Evolutionary conservation across 2,888 invertebrate genomes (phyloP).

Genomic region (Drosophila nr. perissopoda): DNA sequence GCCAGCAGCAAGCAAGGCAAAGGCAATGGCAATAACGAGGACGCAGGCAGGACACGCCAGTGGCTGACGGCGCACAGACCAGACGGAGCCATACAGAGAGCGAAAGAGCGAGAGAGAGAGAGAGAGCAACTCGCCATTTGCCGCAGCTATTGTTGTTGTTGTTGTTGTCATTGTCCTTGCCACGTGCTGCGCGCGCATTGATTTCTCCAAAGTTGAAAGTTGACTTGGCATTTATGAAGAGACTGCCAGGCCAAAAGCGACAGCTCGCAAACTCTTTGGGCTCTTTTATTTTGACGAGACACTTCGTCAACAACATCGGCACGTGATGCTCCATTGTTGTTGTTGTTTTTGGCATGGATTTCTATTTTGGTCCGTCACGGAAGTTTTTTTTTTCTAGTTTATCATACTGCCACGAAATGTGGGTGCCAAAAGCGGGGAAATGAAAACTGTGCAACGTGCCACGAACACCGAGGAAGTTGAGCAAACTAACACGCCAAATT

Average conservation of each 20-base stretch:
- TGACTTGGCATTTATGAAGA: constrained; percentile 49
- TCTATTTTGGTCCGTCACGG: constrained; percentile 63
- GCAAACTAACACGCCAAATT: constrained; percentile 37
- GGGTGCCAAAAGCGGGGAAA: constrained; percentile 26
- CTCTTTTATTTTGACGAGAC: constrained; percentile 53
- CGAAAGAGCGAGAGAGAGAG: constrained; percentile 11
- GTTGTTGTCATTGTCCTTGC: constrained; percentile 55
- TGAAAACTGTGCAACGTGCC: constrained; percentile 1
- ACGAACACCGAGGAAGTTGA: constrained; percentile 33
- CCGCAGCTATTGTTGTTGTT: background rate
- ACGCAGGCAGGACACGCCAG: constrained; percentile 57
- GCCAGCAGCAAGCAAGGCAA: constrained; percentile 47
- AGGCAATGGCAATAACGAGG: constrained; percentile 61
- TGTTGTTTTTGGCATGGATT: constrained; percentile 39
- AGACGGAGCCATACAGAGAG: constrained; percentile 49
- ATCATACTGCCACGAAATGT: constrained; percentile 31
- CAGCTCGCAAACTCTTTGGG: constrained; percentile 12
- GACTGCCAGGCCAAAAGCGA: constrained; percentile 15
- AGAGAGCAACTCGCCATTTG: constrained; percentile 17
- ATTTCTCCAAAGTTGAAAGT: constrained; percentile 56
- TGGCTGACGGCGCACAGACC: constrained; percentile 38
- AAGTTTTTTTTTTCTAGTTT: constrained; percentile 24
- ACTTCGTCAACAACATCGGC: constrained; percentile 62
- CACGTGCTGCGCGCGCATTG: constrained; percentile 85
- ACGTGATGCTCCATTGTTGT: constrained; percentile 33